These are phyloP conservation scores for Neostethus bicornis DNA, from an alignment of 2,797 vertebrate genomes.

Conservation along the genomic window DNA sequence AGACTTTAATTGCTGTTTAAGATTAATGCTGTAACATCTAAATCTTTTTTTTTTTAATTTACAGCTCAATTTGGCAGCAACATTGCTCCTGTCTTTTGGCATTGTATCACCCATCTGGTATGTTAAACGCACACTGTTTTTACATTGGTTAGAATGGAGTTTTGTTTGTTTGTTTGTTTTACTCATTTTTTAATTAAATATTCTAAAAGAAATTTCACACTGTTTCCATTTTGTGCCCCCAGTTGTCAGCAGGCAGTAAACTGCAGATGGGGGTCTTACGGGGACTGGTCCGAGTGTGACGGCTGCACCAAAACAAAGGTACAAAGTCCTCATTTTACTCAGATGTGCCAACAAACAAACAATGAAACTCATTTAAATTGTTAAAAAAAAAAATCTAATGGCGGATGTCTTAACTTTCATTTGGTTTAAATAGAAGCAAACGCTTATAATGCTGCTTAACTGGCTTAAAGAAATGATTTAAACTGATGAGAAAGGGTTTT, in stretches of 20 bases:
- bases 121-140: not conserved
- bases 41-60: conserved; percentile 1
- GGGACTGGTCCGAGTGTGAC: conserved; percentile 90
- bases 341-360: too few species aligned
- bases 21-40: not conserved
- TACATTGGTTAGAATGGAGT: too few species aligned
- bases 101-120: conserved; percentile 57
- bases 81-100: conserved; percentile 36
- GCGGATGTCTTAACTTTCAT: too few species aligned
- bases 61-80: conserved; percentile 41
- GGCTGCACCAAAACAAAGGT: conserved; percentile 90
- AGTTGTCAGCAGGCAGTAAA: conserved; percentile 76
- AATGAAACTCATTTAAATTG: too few species aligned
- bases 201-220: not conserved
- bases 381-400: too few species aligned
- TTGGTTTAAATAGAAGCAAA: too few species aligned
- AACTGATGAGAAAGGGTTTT: too few species aligned
- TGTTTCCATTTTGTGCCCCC: not conserved
- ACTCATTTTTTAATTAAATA: too few species aligned
- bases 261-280: conserved; percentile 86
- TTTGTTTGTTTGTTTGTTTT: too few species aligned
- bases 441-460: too few species aligned
- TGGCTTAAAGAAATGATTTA: too few species aligned
- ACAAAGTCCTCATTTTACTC: too few species aligned
- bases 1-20: not conserved